Evolutionary conservation across 2,113 vertebrate genomes (phyloP).

Genomic region (Thymallus thymallus): DNA sequence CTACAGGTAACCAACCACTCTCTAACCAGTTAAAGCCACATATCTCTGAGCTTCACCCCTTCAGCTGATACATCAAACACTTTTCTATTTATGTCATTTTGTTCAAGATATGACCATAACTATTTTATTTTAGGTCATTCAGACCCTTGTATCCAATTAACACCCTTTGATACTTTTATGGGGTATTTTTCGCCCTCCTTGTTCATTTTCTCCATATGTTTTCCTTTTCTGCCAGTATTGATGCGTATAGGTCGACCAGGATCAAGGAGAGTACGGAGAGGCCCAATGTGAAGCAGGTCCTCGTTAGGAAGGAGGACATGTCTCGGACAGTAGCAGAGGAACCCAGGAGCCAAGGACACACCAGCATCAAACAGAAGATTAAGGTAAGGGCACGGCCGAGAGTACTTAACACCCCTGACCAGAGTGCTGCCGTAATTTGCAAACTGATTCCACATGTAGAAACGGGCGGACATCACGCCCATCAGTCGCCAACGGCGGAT

Average conservation of each 20-base stretch:
- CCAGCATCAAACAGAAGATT: slow-evolving; percentile 87
- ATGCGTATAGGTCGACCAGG: slow-evolving; percentile 90
- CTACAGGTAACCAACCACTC: slow-evolving; percentile 79
- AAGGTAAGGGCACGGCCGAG: slow-evolving; percentile 74
- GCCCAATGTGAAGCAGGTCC: slow-evolving; percentile 84
- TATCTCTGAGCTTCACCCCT: not conserved
- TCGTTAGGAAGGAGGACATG: slow-evolving; percentile 87
- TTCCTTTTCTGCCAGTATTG: slow-evolving; percentile 71
- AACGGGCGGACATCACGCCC: no score
- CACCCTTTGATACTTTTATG: no score
- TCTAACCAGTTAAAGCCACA: not conserved
- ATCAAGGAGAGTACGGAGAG: slow-evolving; percentile 82
- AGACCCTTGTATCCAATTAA: no score
- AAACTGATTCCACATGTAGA: no score
- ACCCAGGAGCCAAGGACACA: slow-evolving; percentile 64
- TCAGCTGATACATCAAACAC: no score
- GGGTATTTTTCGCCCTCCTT: not conserved
- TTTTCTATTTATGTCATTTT: no score
- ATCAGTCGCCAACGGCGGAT: no score
- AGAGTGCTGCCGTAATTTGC: no score
- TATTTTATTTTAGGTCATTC: no score
- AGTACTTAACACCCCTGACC: no score
- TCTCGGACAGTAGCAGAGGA: slow-evolving; percentile 70
- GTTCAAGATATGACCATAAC: no score
- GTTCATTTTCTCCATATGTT: not conserved